A percentile compares a stretch with the other conserved stretches of the same genome.
These are phyloP conservation scores for Chrysochloris asiatica DNA, from an alignment of 2,113 vertebrate genomes.

Conservation along the genomic window DNA sequence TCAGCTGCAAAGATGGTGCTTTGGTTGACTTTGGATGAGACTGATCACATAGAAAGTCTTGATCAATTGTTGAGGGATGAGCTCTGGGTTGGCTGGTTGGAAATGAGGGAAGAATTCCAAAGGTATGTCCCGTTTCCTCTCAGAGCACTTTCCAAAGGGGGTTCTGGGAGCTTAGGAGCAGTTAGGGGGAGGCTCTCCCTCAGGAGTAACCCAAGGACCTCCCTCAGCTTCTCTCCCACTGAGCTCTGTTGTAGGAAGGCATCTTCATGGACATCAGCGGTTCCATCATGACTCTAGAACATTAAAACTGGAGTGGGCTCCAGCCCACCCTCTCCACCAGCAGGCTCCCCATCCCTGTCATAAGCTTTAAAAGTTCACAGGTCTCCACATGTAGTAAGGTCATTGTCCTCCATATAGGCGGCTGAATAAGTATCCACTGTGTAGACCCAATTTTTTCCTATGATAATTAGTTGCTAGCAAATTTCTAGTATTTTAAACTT, in stretches of 20 bases:
- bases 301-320: not conserved
- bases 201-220: not conserved
- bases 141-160: not conserved
- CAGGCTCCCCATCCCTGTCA: not conserved
- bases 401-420: not conserved
- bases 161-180: not conserved
- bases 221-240: not conserved
- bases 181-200: not conserved
- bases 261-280: not conserved
- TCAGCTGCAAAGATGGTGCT: not conserved
- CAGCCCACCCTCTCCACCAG: not conserved
- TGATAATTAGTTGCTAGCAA: not conserved
- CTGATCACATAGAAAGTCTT: not conserved
- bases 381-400: not conserved
- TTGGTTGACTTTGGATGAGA: not conserved
- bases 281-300: not conserved
- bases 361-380: not conserved
- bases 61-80: not conserved
- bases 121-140: not conserved
- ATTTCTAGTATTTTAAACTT: not conserved
- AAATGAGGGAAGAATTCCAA: not conserved
- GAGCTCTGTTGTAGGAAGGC: not conserved
- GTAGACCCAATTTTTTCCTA: not conserved
- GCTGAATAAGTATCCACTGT: not conserved
- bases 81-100: not conserved